Base-by-base conservation (phyloP, 2,113 vertebrate genomes). In the Redunca redunca region DNA sequence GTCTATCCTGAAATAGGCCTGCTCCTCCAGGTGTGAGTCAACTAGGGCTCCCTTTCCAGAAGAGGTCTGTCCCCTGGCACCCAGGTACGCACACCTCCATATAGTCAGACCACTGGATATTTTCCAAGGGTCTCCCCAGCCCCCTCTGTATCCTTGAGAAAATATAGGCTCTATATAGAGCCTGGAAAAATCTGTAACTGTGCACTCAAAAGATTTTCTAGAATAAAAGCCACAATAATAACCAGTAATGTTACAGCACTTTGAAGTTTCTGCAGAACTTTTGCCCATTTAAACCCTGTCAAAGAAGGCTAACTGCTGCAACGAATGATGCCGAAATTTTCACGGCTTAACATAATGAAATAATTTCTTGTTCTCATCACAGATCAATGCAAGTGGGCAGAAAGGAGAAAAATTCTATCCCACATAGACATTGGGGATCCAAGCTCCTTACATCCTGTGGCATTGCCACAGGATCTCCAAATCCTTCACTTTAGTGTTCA, bases 141-240 rank as follows among this genome's bases (percentile, higher is more conserved):
- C 15, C n/a, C 21, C 9, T 26, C 9, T 89, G 52, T 26, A 84
- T 84, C 46, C 71, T 57, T 50, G 13, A 96, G 74, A 96, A 97
- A 8, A 91, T 67, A 0, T 80, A 81, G 67, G 11, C 25, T 87
- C 67, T 90, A 60, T 80, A 93, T 30, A 87, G 21, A 94, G 9
- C 40, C 55, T 64, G 30, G n/a, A 2, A 25, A 82, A 95, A 89
- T 83, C 30, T 50, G 58, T n/a, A 82, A 30, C 58, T 92, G 40
- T 67, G 71, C 33, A 80, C 74, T 88, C 90, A 53, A 92, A 97
- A 93, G 43, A 8, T 53, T 94, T 96, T 83, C 67, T 96, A 86
- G 58, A 96, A 96, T 96, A 93, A 98, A 98, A 97, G 89, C 46
- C 67, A 90, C 58, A 91, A 80, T 96, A 92, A 97, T 91, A 97